These are phyloP conservation scores for Emydura subglobosa DNA, from an alignment of 2,113 vertebrate genomes.

Conservation along the genomic window DNA sequence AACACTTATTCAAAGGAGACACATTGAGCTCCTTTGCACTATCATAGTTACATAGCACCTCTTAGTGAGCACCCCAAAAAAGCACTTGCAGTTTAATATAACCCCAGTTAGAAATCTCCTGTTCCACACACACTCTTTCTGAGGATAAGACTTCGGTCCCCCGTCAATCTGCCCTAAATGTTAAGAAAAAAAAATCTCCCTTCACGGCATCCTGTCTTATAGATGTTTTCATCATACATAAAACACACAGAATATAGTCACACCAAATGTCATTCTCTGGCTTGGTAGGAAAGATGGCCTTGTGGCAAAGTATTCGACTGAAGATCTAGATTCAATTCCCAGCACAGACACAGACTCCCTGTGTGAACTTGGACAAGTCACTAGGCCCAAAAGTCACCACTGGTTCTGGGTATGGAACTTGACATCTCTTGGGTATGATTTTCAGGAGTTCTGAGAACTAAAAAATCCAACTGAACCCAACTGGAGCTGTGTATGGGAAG, in stretches of 20 bases:
- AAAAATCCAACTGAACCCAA: background rate
- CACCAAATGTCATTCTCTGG: background rate
- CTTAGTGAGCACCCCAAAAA: background rate
- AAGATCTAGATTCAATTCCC: background rate
- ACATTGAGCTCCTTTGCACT: background rate
- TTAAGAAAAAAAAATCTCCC: background rate
- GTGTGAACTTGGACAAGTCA: background rate
- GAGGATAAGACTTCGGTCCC: background rate
- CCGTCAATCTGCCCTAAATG: background rate
- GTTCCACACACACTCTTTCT: background rate
- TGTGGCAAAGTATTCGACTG: background rate
- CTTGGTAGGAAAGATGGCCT: rapidly evolving
- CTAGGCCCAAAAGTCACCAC: background rate
- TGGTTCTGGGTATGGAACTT: background rate
- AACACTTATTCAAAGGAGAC: background rate
- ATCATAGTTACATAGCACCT: background rate
- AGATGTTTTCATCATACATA: background rate
- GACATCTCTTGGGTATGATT: background rate
- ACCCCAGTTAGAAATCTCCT: background rate
- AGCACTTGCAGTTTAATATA: background rate
- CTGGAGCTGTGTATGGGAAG: background rate
- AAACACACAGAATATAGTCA: background rate
- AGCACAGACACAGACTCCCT: rapidly evolving
- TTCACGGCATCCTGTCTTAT: background rate
- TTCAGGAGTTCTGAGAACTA: background rate